Evolutionary conservation across 2,888 invertebrate genomes (phyloP), one percentile per base, ranked within the genome.

Genomic region (Meiosimyza decipiens): DNA sequence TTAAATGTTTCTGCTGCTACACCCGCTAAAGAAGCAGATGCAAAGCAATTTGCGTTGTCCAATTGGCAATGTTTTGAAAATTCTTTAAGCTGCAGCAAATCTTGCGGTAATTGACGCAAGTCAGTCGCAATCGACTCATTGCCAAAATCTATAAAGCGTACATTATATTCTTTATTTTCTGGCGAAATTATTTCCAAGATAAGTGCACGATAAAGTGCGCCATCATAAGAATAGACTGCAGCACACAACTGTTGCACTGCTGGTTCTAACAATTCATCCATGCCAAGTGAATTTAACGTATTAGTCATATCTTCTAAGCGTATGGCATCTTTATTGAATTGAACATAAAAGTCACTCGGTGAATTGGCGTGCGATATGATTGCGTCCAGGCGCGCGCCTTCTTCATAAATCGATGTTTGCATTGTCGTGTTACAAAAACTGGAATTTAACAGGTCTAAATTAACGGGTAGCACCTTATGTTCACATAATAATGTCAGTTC

Each of bases 171-270:
- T 9, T 91, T 91, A 78, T 92, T 92, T 0, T 78, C 76, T 0
- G 4, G 33, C 1, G 50, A 6, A 22, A 78, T 13, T 16, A 75
- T 59, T 80, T 94, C 94, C 54, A 96, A 89, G 11, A 98, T 91
- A 82, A 92, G 91, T 0, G 96, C 97, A 73, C 98, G 90, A 86
- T 98, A 98, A 94, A 97, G 97, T 74, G 91, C 90, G 6, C 92
- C 91, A 83, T 97, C 96, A 0, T 91, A 92, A 1, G 91, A 89
- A 85, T 94, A 97, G 78, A 93, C 91, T 0, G 96, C 96, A 40
- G 91, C 89, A 79, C 93, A 94, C 0, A 92, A 78, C 0, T 91
- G 91, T 66, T 90, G 82, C 49, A 76, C 64, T 9, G 63, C 16
- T 1, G 77, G 70, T 13, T 73, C 66, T 62, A 77, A 63, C 16